Base-by-base conservation (phyloP, 2,113 vertebrate genomes). In the Spermophilus dauricus region DNA sequence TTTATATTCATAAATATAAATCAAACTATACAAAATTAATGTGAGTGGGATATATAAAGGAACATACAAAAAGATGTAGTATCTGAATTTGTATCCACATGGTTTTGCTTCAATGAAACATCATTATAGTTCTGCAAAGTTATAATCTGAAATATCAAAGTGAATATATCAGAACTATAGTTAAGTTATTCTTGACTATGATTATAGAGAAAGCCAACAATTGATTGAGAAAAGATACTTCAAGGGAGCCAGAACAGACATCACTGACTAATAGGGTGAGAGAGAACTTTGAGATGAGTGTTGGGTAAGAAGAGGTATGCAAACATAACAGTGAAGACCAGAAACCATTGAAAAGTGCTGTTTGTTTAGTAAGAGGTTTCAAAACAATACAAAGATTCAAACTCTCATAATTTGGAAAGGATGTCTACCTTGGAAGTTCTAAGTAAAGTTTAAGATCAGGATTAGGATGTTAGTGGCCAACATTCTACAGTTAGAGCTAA, bases 221-320 rank as follows among this genome's bases (percentile, higher is more conserved):
- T 1, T 75, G 34, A 30, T 5, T 42, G 30, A 45, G 32, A 76
- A 70, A 45, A 51, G 61, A 34, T 14, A 34, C 16, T 58, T 86
- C 12, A 58, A 56, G 45, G 3, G 61, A 14, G 37, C 22, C 42
- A 28, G 12, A 67, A 37, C 8, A 51, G 17, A 26, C 2, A 28
- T 48, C 1, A 6, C 3, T 72, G 39, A 34, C 37, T 45, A 22
- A 42, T 14, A 1, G 72, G 39, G 4, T 45, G 39, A 16, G 13
- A 11, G 11, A 5, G 18, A 10, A 13, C 1, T 37, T 73, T 1
- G 20, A 1, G n/a, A 8, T 73, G n/a, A 9, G n/a, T 18, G 70
- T 39, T 8, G 70, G 7, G 37, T 26, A 24, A 1, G 45, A 14
- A 2, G 45, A 16, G 20, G 18, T 11, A 39, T 3, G 70, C 4